phyloP scores from a whole-genome alignment of 1,140 invertebrate genomes.

The Aphelenchoides fujianensis region DNA sequence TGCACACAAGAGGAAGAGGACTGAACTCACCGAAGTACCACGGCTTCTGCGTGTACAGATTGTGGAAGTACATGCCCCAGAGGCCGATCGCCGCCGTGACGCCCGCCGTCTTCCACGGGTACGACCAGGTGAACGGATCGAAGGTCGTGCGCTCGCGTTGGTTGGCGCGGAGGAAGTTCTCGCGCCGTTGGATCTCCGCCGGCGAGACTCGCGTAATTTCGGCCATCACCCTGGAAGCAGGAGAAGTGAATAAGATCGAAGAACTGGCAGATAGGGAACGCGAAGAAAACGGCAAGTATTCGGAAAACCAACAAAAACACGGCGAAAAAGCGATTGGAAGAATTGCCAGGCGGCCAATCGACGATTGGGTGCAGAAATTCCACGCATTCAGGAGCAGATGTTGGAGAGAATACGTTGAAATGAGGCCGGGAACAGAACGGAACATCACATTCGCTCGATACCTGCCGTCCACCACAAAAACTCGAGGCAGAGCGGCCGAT shows the following conservation, averaged over 20 bases:
- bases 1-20: not conserved
- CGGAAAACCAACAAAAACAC: not conserved
- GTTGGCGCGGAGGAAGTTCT: constrained; percentile 39
- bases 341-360: no score
- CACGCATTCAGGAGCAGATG: no score
- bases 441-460: no score
- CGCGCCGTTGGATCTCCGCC: constrained; percentile 46
- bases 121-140: constrained; percentile 59
- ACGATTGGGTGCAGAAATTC: no score
- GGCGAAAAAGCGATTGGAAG: not conserved
- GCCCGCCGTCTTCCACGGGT: constrained; percentile 42
- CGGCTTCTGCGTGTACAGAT: constrained; percentile 52
- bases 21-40: constrained; percentile 55
- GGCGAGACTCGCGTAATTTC: constrained; percentile 44
- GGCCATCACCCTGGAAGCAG: constrained; percentile 38
- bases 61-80: constrained; percentile 30
- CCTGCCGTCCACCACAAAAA: no score
- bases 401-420: no score
- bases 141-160: constrained; percentile 23
- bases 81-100: constrained; percentile 28
- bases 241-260: not conserved
- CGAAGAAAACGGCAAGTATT: not conserved
- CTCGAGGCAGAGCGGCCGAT: no score
- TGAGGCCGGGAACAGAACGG: no score
- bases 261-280: constrained; percentile 18